A percentile compares a stretch with the other conserved stretches of the same genome.
Conservation (phyloP, 2,113 vertebrate species). For the Trogon surrucura region DNA sequence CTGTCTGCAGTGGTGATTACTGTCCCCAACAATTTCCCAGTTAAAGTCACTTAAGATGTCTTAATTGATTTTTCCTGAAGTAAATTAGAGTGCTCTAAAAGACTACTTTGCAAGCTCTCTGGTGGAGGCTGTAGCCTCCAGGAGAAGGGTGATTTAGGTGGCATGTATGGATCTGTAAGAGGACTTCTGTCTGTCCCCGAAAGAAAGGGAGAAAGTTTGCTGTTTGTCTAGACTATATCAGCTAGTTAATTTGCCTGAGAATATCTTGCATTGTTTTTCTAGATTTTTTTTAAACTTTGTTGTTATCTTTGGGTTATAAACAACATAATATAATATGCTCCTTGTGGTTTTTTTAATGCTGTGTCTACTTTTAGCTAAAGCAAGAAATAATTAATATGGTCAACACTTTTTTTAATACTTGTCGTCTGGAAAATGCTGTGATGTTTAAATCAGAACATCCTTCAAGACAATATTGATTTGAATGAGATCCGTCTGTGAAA, state of each 20-base stretch:
- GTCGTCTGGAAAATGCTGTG: not conserved
- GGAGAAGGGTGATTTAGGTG: not conserved
- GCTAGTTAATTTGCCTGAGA: not conserved
- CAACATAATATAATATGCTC: not conserved
- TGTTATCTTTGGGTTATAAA: not conserved
- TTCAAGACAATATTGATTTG: constrained; percentile 29
- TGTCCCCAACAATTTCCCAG: not conserved
- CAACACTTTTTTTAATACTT: not conserved
- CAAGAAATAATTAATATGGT: not conserved
- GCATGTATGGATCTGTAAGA: not conserved
- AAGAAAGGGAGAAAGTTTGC: not conserved
- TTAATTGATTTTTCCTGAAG: constrained; percentile 39
- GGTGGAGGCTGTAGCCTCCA: not conserved
- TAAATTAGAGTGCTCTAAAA: constrained; percentile 1
- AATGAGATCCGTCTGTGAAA: not conserved
- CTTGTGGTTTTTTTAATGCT: not conserved
- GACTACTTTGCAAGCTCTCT: not conserved
- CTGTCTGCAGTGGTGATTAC: not conserved
- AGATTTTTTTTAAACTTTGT: not conserved
- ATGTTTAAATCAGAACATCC: constrained; percentile 6
- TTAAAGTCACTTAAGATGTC: constrained; percentile 9
- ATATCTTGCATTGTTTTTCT: not conserved
- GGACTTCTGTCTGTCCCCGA: not conserved
- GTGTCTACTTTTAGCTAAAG: not conserved
- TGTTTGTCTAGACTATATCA: not conserved